Conservation (phyloP, 2,113 vertebrate species). For the Lucifuga dentata region DNA sequence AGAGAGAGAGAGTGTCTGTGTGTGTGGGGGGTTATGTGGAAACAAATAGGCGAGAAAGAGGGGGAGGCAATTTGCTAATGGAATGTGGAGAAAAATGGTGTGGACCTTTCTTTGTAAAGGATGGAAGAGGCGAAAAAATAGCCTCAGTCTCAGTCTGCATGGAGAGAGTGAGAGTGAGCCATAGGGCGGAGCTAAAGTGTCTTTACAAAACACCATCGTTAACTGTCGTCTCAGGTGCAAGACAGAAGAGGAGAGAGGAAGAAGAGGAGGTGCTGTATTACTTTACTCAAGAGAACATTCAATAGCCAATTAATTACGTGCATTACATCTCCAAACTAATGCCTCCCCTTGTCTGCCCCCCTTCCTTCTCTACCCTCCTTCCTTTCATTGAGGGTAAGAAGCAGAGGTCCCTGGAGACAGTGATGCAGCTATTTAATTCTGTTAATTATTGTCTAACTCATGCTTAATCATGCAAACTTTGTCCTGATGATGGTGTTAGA, state of each 20-base stretch:
- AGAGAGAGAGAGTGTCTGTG: slow-evolving; percentile 31
- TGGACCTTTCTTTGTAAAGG: slow-evolving; percentile 33
- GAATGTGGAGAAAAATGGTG: slow-evolving; percentile 67
- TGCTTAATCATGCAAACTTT: slow-evolving; percentile 74
- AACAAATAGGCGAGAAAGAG: slow-evolving; percentile 26
- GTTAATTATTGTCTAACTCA: slow-evolving; percentile 78
- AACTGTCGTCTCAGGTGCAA: slow-evolving; percentile 71
- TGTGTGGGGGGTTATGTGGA: too few species aligned
- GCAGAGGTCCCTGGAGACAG: slow-evolving; percentile 62
- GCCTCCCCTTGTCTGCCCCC: slow-evolving; percentile 2
- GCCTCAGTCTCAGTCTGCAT: slow-evolving; percentile 40
- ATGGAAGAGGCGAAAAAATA: slow-evolving; percentile 26
- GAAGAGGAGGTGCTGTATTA: slow-evolving; percentile 33
- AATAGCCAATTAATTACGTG: slow-evolving; percentile 81
- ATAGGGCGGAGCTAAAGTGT: slow-evolving; percentile 60
- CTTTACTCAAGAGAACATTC: slow-evolving; percentile 69
- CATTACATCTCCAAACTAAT: slow-evolving; percentile 31
- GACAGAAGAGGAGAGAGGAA: slow-evolving; percentile 15
- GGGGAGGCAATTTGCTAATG: slow-evolving; percentile 83
- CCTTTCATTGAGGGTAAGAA: slow-evolving; percentile 41
- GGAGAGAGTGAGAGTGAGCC: slow-evolving; percentile 43
- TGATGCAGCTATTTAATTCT: slow-evolving; percentile 72
- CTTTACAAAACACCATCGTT: slow-evolving; percentile 75
- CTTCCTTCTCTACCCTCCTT: slow-evolving; percentile 10
- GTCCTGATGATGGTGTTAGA: slow-evolving; percentile 52